Conservation (phyloP, 2,113 vertebrate genomes). For the Arenaria interpres region DNA sequence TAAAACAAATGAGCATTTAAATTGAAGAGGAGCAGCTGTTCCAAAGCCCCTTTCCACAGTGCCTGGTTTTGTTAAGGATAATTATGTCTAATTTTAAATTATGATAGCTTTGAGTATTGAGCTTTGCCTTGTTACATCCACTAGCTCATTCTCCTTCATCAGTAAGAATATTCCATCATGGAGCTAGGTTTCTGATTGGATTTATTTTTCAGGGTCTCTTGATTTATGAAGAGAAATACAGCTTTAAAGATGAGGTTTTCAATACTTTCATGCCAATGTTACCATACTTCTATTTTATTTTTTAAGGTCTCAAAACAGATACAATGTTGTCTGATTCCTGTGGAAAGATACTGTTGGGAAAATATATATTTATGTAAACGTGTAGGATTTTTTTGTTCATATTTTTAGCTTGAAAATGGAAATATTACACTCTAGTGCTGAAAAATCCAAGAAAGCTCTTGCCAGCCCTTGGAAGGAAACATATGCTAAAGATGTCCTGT, state of each 20-base stretch:
- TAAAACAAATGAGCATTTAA: slow-evolving; percentile 74
- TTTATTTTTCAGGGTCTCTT: slow-evolving; percentile 47
- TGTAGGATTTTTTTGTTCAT: not conserved
- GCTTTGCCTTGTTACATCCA: slow-evolving; percentile 61
- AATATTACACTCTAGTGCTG: not conserved
- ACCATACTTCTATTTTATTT: not conserved
- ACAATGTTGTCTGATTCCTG: not conserved
- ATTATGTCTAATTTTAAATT: slow-evolving; percentile 76
- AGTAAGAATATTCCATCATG: slow-evolving; percentile 37
- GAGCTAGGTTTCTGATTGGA: slow-evolving; percentile 23
- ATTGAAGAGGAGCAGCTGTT: slow-evolving; percentile 74
- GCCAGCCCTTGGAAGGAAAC: slow-evolving; percentile 32
- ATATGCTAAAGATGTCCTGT: slow-evolving; percentile 41
- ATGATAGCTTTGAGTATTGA: slow-evolving; percentile 74
- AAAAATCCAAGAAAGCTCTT: slow-evolving; percentile 37
- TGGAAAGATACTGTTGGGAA: slow-evolving; percentile 5
- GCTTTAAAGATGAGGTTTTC: not conserved
- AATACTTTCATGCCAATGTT: not conserved
- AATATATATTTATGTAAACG: not conserved
- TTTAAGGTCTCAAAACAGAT: not conserved
- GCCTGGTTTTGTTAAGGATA: slow-evolving; percentile 75
- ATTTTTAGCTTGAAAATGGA: slow-evolving; percentile 29
- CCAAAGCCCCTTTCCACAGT: slow-evolving; percentile 62
- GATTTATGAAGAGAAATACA: not conserved
- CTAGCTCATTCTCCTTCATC: slow-evolving; percentile 54